Evolutionary conservation across 2,888 invertebrate species (phyloP).

Genomic region (Coronaproctus castanopsis): DNA sequence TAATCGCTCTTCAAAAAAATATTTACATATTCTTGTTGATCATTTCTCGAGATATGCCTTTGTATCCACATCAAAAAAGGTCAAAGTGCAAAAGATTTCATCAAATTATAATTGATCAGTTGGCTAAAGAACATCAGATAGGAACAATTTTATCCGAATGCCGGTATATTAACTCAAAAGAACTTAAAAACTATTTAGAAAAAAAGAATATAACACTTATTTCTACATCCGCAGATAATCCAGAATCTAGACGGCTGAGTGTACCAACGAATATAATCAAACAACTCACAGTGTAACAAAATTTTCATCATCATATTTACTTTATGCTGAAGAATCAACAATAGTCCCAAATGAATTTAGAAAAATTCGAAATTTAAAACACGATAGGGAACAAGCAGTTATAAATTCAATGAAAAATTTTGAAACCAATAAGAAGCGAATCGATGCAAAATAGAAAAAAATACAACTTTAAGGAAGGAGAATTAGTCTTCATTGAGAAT

Average conservation of each 20-base stretch:
- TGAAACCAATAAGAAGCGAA: neutral
- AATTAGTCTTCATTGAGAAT: neutral
- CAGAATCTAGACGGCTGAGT: neutral
- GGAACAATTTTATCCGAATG: neutral
- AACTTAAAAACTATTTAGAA: neutral
- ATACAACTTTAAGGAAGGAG: neutral
- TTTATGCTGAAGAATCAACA: neutral
- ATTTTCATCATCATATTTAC: neutral
- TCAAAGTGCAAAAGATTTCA: neutral
- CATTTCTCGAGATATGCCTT: neutral
- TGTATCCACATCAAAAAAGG: neutral
- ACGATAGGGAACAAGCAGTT: neutral
- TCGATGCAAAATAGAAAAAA: no score
- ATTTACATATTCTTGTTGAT: neutral
- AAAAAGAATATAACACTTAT: neutral
- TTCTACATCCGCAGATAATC: neutral
- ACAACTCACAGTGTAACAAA: neutral
- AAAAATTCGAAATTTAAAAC: neutral
- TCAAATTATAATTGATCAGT: neutral
- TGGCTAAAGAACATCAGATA: neutral
- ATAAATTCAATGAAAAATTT: neutral
- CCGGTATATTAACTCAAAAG: neutral
- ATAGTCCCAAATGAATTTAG: neutral
- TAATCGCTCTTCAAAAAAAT: neutral
- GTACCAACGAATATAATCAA: neutral